phyloP scores from a whole-genome alignment of 2,888 invertebrate species.

The Atherix ibis region DNA sequence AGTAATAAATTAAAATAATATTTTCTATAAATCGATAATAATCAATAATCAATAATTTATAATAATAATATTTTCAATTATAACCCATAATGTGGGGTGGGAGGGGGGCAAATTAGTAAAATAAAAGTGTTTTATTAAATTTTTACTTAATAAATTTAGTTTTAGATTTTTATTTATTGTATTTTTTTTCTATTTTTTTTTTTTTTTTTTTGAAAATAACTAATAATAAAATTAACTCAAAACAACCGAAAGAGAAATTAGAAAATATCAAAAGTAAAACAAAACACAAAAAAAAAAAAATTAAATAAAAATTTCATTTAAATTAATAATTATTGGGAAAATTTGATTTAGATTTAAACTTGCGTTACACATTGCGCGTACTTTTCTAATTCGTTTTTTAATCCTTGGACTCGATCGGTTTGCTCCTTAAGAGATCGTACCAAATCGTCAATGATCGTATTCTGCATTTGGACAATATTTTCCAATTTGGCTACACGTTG shows the following conservation, averaged over 20 bases:
- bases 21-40: no score
- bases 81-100: no score
- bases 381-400: constrained; percentile 53
- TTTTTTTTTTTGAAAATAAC: constrained; percentile 2
- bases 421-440: constrained; percentile 44
- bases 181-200: neutral
- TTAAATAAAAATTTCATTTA: no score
- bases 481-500: constrained; percentile 28
- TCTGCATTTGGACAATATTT: constrained; percentile 26
- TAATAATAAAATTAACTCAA: constrained; percentile 7
- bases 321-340: no score
- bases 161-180: no score
- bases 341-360: constrained; percentile 41
- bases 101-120: no score
- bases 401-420: constrained; percentile 42
- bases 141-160: no score
- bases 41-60: no score
- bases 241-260: no score
- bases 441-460: constrained; percentile 47
- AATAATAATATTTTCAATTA: no score
- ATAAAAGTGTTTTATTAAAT: no score
- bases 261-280: constrained; percentile 3
- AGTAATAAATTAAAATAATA: no score
- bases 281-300: constrained; percentile 2
- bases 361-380: constrained; percentile 54